Conservation (phyloP, 2,113 vertebrate species). For the Turdus rufiventris region DNA sequence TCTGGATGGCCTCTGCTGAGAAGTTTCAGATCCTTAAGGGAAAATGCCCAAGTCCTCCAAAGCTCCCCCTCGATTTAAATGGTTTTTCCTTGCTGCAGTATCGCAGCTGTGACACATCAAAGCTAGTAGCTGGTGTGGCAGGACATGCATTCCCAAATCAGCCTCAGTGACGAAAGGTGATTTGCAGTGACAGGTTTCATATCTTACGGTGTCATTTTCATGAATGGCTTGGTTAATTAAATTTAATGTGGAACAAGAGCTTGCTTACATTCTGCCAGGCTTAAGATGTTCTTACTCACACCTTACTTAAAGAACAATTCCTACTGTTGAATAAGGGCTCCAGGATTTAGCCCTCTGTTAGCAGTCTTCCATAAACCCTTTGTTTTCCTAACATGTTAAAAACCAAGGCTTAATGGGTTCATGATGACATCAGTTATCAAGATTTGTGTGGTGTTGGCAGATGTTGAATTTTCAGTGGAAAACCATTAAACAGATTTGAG, state of each 20-base stretch:
- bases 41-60: background rate
- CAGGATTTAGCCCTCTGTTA: conserved; percentile 58
- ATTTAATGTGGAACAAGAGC: conserved; percentile 51
- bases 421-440: conserved; percentile 69
- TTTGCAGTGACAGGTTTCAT: conserved; percentile 50
- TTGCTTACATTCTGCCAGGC: conserved; percentile 33
- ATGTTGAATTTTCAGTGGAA: conserved; percentile 70
- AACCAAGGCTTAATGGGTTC: conserved; percentile 59
- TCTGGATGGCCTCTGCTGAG: background rate
- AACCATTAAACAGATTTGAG: conserved; percentile 63
- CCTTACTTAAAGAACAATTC: conserved; percentile 45
- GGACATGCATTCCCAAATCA: conserved; percentile 25
- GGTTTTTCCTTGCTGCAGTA: conserved; percentile 26
- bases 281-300: conserved; percentile 57
- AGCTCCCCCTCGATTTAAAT: background rate
- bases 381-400: conserved; percentile 60
- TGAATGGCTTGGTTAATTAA: conserved; percentile 48
- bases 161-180: conserved; percentile 24
- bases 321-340: conserved; percentile 36
- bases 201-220: conserved; percentile 41
- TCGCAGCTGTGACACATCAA: conserved; percentile 56
- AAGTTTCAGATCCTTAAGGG: background rate
- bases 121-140: conserved; percentile 40
- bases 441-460: conserved; percentile 71
- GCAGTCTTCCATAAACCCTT: conserved; percentile 65